Conservation (phyloP, 2,113 vertebrate species). For the Zapornia atra region DNA sequence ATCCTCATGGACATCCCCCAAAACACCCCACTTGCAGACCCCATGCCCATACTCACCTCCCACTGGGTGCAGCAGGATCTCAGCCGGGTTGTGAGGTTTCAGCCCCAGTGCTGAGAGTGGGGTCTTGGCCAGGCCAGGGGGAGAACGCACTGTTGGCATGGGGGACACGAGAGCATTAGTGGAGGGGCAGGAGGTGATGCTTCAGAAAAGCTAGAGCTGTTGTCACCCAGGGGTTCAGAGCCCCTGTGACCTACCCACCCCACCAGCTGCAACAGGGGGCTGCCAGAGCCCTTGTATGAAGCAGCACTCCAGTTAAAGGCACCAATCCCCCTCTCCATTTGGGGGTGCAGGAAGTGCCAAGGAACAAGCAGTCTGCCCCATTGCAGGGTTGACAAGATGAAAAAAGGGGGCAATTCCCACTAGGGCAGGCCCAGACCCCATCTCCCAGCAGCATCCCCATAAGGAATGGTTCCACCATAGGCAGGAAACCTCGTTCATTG, state of each 20-base stretch:
- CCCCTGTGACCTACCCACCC: background rate
- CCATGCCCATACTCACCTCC: conserved; percentile 81
- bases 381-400: background rate
- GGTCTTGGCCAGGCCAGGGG: conserved; percentile 94
- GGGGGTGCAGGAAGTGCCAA: accelerated
- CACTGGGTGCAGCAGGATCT: conserved; percentile 89
- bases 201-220: background rate
- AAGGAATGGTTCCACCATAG: background rate
- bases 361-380: background rate
- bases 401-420: background rate
- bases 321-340: background rate
- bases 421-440: background rate
- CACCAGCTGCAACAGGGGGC: background rate
- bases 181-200: background rate
- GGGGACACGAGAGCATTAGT: background rate
- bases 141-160: conserved; percentile 85
- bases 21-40: background rate
- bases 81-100: conserved; percentile 95
- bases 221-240: background rate
- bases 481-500: background rate
- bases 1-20: background rate
- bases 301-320: background rate
- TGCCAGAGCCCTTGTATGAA: background rate
- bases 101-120: conserved; percentile 93
- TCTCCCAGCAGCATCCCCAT: background rate